These are phyloP conservation scores for Nicator chloris DNA, from an alignment of 2,113 vertebrate genomes.

Conservation along the genomic window DNA sequence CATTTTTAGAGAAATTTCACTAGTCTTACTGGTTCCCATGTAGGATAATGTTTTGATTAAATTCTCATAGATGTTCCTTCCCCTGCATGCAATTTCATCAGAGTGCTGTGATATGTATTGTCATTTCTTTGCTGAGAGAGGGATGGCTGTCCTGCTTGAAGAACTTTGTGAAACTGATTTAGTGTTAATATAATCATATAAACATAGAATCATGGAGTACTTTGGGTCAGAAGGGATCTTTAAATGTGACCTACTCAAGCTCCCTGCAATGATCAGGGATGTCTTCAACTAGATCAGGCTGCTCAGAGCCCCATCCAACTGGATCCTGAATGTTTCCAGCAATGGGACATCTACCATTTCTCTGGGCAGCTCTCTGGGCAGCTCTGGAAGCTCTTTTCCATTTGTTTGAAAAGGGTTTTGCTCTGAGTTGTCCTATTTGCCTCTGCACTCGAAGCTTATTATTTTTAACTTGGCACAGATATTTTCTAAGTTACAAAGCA, in stretches of 20 bases:
- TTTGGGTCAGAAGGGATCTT: not conserved
- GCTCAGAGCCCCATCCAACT: accelerated
- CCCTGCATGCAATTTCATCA: not conserved
- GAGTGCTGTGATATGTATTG: too few species aligned
- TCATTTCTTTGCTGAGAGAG: not conserved
- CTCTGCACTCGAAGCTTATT: not conserved
- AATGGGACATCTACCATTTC: not conserved
- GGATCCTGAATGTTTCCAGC: not conserved
- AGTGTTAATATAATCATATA: not conserved
- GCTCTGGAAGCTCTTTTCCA: not conserved
- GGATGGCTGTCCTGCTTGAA: not conserved
- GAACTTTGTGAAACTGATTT: not conserved
- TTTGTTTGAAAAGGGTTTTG: not conserved
- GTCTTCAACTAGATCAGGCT: not conserved
- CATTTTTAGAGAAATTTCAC: not conserved
- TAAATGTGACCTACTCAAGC: not conserved
- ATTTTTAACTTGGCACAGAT: not conserved
- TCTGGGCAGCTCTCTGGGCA: not conserved
- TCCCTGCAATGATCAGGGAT: not conserved
- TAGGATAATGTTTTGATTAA: not conserved
- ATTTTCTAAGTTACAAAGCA: not conserved
- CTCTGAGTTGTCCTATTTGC: not conserved
- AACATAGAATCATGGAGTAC: not conserved
- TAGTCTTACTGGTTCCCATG: not conserved
- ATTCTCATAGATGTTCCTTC: not conserved